Evolutionary conservation across 2,113 vertebrate genomes (phyloP).

Genomic region (Uria lomvia): DNA sequence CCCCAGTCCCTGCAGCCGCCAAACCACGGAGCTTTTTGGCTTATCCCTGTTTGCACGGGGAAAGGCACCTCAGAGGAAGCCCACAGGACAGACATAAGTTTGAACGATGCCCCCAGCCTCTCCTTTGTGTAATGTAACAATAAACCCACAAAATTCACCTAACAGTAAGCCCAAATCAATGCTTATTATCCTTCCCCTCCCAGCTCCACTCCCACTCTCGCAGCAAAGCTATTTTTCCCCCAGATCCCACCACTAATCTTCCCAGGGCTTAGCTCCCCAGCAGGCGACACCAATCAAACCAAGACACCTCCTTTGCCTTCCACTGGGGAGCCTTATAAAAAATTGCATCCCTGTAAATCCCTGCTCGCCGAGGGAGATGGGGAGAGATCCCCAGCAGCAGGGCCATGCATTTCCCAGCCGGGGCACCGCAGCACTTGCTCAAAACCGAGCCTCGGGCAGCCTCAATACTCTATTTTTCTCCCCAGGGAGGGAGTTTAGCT

Average conservation of each 20-base stretch:
- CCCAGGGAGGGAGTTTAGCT: not conserved
- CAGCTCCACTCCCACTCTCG: not conserved
- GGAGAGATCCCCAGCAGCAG: not conserved
- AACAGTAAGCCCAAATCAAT: not conserved
- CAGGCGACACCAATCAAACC: not conserved
- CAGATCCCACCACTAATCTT: conserved; percentile 1
- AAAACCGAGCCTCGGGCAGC: not conserved
- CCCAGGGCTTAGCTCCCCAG: not conserved
- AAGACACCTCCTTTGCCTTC: not conserved
- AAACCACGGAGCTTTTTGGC: not conserved
- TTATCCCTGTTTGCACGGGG: not conserved
- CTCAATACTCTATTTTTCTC: not conserved
- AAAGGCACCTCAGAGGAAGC: not conserved
- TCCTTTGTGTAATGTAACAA: not conserved
- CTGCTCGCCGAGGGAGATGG: not conserved
- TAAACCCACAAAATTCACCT: not conserved
- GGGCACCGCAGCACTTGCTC: not conserved
- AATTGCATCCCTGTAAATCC: not conserved
- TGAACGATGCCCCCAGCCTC: not conserved
- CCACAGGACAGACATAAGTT: not conserved
- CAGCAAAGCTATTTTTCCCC: not conserved
- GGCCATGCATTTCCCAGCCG: not conserved
- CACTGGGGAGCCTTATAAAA: not conserved
- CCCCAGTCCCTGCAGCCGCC: not conserved
- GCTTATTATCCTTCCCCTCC: not conserved